phyloP scores from a whole-genome alignment of 2,113 vertebrate genomes.

The Xiphophorus couchianus region DNA sequence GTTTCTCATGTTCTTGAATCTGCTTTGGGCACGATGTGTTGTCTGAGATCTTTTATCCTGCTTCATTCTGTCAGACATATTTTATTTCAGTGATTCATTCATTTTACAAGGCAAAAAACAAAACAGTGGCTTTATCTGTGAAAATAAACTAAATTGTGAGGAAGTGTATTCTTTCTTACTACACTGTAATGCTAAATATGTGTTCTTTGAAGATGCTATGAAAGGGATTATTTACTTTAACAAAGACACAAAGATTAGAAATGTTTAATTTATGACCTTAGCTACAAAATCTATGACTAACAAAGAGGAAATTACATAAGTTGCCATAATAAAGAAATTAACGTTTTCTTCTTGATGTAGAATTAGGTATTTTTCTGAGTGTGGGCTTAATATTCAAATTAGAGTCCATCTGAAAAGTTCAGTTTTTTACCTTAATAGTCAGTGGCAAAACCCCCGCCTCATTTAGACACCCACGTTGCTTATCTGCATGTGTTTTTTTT shows the following conservation, averaged over 20 bases:
- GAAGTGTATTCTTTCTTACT: background rate
- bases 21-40: background rate
- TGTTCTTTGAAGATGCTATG: background rate
- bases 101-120: background rate
- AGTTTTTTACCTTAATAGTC: background rate
- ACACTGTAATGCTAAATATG: background rate
- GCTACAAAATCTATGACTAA: background rate
- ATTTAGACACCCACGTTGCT: constrained; percentile 32
- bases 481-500: constrained; percentile 14
- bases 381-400: constrained; percentile 5
- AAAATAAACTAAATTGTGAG: background rate
- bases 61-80: background rate
- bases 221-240: no score
- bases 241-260: background rate
- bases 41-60: background rate
- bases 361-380: background rate
- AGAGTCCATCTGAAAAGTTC: background rate
- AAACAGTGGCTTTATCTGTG: no score
- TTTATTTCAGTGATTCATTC: background rate
- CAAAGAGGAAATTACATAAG: background rate
- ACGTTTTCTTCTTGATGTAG: no score
- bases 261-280: background rate
- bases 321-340: background rate
- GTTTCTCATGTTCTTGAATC: background rate
- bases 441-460: constrained; percentile 52